phyloP scores from a whole-genome alignment of 1,140 invertebrate genomes.

The Microplitis mediator region DNA sequence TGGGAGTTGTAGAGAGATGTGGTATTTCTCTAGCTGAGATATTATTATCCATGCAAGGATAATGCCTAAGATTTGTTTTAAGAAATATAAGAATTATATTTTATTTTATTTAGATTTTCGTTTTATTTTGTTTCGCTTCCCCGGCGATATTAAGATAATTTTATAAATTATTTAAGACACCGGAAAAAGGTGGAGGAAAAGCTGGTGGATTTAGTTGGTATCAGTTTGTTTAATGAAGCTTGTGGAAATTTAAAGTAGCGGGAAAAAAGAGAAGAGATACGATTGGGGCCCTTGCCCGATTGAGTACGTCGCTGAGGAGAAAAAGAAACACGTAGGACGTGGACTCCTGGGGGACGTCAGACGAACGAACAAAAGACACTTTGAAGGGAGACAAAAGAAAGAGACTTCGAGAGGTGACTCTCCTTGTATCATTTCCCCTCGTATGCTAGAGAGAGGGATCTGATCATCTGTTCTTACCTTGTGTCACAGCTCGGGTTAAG shows the following conservation, averaged over 20 bases:
- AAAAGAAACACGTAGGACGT: conserved; percentile 39
- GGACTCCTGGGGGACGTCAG: conserved; percentile 43
- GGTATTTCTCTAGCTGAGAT: neutral
- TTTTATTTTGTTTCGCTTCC: neutral
- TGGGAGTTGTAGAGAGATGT: conserved; percentile 1
- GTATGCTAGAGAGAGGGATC: conserved; percentile 34
- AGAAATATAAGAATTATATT: neutral
- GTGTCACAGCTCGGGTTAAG: neutral
- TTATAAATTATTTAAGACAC: too few relatives aligned
- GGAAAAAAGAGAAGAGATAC: neutral
- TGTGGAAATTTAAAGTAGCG: too few relatives aligned
- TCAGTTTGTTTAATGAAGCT: too few relatives aligned
- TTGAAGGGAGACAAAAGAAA: conserved; percentile 44
- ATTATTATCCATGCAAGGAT: conserved; percentile 3
- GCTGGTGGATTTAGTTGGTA: too few relatives aligned
- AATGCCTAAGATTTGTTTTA: neutral
- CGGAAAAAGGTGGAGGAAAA: too few relatives aligned
- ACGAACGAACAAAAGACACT: conserved; percentile 52
- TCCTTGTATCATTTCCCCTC: conserved; percentile 22
- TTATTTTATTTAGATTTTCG: too few relatives aligned
- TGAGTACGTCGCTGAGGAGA: conserved; percentile 29
- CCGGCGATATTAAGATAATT: neutral
- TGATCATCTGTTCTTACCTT: conserved; percentile 42
- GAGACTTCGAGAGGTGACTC: conserved; percentile 9
- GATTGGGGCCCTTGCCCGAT: neutral